Conservation (phyloP, 2,888 invertebrate genomes). For the Agrenia bidenticulata region DNA sequence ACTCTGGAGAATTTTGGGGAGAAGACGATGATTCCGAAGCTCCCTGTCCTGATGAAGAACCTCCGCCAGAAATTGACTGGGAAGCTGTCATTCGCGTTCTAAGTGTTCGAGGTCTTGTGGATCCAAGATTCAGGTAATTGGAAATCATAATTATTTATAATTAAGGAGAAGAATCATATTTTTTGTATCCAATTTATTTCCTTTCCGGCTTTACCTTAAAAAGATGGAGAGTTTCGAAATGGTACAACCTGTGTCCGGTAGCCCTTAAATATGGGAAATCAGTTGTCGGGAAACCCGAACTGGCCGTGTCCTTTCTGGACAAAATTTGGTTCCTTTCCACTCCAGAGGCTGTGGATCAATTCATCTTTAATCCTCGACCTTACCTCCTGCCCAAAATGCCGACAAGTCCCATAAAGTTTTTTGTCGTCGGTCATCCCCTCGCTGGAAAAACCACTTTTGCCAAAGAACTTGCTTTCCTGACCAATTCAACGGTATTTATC, state of each 20-base stretch:
- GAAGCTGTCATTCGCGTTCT: conserved; percentile 33
- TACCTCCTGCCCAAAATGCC: conserved; percentile 64
- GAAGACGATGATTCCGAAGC: conserved; percentile 12
- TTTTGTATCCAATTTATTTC: too few species aligned
- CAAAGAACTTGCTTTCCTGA: conserved; percentile 61
- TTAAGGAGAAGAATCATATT: too few species aligned
- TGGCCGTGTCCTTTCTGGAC: conserved; percentile 64
- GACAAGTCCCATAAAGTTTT: conserved; percentile 63
- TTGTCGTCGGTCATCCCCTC: conserved; percentile 64
- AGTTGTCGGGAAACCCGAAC: conserved; percentile 61
- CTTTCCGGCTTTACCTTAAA: too few species aligned
- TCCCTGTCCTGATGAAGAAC: conserved; percentile 32
- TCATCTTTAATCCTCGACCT: conserved; percentile 65
- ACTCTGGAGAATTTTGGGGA: conserved; percentile 19
- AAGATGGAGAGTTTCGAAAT: conserved; percentile 62
- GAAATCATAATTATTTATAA: too few species aligned
- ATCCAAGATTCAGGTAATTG: conserved; percentile 41
- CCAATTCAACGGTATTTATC: conserved; percentile 60
- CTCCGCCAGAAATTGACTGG: conserved; percentile 37
- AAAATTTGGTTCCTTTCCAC: conserved; percentile 65
- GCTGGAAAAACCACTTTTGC: conserved; percentile 65
- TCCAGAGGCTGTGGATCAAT: conserved; percentile 60
- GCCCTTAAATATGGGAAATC: conserved; percentile 63
- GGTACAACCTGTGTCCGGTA: conserved; percentile 67
- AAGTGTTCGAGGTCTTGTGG: conserved; percentile 33